These are phyloP conservation scores for Aramus guarauna DNA, from an alignment of 2,113 vertebrate genomes.

Conservation along the genomic window DNA sequence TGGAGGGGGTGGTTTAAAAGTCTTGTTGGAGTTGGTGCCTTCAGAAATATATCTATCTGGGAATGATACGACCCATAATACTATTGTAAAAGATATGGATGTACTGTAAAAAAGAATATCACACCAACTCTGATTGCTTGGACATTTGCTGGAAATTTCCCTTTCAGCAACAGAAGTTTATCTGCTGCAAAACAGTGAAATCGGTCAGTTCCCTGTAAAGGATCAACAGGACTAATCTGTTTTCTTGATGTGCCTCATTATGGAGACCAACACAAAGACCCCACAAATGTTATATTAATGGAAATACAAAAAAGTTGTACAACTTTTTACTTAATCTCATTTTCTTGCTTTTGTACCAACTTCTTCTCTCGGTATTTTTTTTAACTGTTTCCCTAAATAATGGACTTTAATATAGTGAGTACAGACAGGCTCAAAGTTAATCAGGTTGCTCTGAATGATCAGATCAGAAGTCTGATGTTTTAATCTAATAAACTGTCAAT, in stretches of 20 bases:
- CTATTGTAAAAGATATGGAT: not conserved
- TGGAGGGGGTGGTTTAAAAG: not conserved
- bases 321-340: not conserved
- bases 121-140: not conserved
- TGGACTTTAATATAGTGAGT: not conserved
- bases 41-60: not conserved
- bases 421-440: not conserved
- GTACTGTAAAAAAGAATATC: not conserved
- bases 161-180: not conserved
- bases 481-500: not conserved
- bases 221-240: not conserved
- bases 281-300: not conserved
- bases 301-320: not conserved
- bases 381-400: not conserved
- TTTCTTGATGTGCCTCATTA: not conserved
- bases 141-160: not conserved
- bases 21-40: not conserved
- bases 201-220: not conserved
- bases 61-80: not conserved
- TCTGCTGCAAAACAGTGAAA: not conserved
- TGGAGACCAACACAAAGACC: not conserved
- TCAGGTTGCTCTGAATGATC: not conserved
- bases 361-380: not conserved
- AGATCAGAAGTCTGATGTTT: not conserved
- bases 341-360: not conserved